Percentiles rank a stretch among this genome's conserved stretches.
phyloP scores from a whole-genome alignment of 1,140 invertebrate genomes.

The Musca domestica region DNA sequence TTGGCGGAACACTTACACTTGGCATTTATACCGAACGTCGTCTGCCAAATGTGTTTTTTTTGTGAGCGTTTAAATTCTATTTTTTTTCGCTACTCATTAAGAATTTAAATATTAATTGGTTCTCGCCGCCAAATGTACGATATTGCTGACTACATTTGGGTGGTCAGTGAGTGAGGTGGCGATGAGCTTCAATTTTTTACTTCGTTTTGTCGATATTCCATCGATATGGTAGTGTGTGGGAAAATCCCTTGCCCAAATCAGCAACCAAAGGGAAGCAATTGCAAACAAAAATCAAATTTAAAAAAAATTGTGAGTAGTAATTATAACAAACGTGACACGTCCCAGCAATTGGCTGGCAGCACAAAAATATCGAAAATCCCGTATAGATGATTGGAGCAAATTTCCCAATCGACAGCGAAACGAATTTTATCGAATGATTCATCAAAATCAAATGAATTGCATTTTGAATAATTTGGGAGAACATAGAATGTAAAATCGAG shows the following conservation, averaged over 20 bases:
- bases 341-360: too few relatives aligned
- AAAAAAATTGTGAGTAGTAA: too few relatives aligned
- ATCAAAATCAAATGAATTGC: too few relatives aligned
- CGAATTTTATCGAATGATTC: too few relatives aligned
- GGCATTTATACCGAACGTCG: constrained; percentile 7
- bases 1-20: constrained; percentile 4
- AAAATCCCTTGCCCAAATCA: neutral
- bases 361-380: too few relatives aligned
- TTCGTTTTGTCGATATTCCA: constrained; percentile 1
- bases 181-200: neutral
- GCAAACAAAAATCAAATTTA: too few relatives aligned
- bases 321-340: too few relatives aligned
- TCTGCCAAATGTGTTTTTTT: neutral
- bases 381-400: too few relatives aligned
- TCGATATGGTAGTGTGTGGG: neutral
- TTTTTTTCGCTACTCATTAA: neutral
- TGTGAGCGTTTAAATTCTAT: neutral
- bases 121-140: neutral
- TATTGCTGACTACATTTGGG: neutral
- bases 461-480: too few relatives aligned
- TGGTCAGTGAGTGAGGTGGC: neutral
- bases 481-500: too few relatives aligned
- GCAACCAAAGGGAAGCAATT: too few relatives aligned
- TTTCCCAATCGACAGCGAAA: too few relatives aligned
- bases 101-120: constrained; percentile 7